These are phyloP conservation scores for Phania funesta DNA, from an alignment of 2,888 invertebrate genomes.

Conservation along the genomic window DNA sequence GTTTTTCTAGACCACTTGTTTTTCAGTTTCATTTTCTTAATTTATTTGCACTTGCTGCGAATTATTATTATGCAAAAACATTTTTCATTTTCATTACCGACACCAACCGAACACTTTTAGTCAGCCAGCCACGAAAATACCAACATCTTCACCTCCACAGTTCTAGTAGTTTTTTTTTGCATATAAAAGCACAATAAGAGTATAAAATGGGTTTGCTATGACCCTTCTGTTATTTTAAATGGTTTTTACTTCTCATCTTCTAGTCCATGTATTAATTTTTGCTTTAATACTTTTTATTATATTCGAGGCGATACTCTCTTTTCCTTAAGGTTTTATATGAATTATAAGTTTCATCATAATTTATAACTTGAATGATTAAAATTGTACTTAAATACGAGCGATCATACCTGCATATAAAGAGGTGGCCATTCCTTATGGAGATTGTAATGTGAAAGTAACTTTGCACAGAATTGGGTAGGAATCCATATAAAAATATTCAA, in stretches of 20 bases:
- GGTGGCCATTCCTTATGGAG: background rate
- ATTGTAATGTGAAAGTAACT: background rate
- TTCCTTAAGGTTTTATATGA: conserved; percentile 35
- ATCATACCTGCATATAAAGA: background rate
- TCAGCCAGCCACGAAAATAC: background rate
- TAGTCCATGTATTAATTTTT: conserved; percentile 6
- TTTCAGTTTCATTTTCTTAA: background rate
- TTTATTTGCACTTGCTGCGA: background rate
- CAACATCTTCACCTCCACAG: background rate
- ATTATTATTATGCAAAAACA: conserved; percentile 26
- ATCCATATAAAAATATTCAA: no score
- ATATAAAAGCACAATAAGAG: background rate
- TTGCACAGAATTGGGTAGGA: no score
- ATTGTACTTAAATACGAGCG: conserved; percentile 1
- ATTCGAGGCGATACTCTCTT: background rate
- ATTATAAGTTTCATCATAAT: conserved; percentile 57
- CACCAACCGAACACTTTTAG: background rate
- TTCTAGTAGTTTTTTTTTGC: background rate
- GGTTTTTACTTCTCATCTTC: background rate
- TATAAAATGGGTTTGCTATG: background rate
- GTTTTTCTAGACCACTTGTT: background rate
- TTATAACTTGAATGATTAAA: conserved; percentile 41
- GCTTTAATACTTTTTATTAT: conserved; percentile 29
- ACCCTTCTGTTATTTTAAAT: conserved; percentile 1
- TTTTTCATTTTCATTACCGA: conserved; percentile 16